phyloP scores from a whole-genome alignment of 2,113 vertebrate genomes.

The Equus quagga region DNA sequence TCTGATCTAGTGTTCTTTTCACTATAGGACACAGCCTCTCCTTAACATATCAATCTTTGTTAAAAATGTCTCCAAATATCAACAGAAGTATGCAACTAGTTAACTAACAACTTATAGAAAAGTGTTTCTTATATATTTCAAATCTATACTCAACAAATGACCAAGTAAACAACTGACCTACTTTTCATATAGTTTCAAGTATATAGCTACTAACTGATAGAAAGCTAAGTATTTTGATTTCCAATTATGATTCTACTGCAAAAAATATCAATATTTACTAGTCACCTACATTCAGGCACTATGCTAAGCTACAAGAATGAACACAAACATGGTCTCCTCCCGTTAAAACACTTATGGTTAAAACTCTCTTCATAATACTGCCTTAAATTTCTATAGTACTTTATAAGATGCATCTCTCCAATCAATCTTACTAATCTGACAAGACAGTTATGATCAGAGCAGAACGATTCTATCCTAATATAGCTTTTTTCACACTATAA shows the following conservation, averaged over 20 bases:
- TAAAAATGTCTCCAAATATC: conserved; percentile 36
- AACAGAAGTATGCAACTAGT: conserved; percentile 37
- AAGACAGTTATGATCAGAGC: conserved; percentile 36
- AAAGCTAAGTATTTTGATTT: conserved; percentile 55
- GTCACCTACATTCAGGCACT: conserved; percentile 2
- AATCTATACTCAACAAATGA: conserved; percentile 29
- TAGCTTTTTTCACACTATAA: background rate
- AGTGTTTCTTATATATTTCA: conserved; percentile 29
- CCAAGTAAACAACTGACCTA: conserved; percentile 39
- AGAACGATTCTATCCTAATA: background rate
- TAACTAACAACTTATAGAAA: conserved; percentile 43
- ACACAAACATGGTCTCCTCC: background rate
- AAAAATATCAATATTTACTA: conserved; percentile 42
- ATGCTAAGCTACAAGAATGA: background rate
- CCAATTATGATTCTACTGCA: background rate
- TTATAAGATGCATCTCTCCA: background rate
- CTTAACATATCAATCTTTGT: conserved; percentile 37
- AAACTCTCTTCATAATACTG: conserved; percentile 17
- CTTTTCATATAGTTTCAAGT: conserved; percentile 45
- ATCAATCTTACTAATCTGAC: background rate
- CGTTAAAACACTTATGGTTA: background rate
- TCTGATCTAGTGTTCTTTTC: background rate
- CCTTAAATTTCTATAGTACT: background rate
- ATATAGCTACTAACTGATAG: background rate
- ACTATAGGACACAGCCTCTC: background rate